Percentiles rank a stretch among this genome's conserved stretches.
Conservation (phyloP, 2,797 vertebrate species). For the Heliangelus exortis region DNA sequence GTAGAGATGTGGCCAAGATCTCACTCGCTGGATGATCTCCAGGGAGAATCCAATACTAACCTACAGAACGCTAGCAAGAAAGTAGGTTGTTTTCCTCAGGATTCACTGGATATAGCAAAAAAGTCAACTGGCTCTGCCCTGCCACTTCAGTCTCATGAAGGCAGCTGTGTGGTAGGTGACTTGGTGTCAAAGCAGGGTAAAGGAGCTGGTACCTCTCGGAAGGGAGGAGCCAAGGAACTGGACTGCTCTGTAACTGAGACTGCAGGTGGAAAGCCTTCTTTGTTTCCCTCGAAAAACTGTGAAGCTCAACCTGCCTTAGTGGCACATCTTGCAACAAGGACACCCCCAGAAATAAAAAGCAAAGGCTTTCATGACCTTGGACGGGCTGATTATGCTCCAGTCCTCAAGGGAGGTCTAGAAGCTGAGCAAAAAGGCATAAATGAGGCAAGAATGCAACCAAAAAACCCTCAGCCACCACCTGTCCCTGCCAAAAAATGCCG, state of each 20-base stretch:
- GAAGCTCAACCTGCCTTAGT: constrained; percentile 54
- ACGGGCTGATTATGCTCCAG: constrained; percentile 48
- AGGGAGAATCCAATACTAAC: constrained; percentile 75
- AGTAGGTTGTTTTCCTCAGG: constrained; percentile 53
- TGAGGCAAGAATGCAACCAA: constrained; percentile 82
- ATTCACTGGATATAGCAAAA: constrained; percentile 62
- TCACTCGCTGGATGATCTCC: constrained; percentile 91
- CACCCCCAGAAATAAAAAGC: constrained; percentile 64
- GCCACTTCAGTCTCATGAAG: neutral
- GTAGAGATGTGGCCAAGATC: constrained; percentile 85
- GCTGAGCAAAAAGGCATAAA: constrained; percentile 59
- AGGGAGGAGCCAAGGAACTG: constrained; percentile 50
- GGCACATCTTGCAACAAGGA: constrained; percentile 60
- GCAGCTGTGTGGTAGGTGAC: neutral
- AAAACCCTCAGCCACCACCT: constrained; percentile 92
- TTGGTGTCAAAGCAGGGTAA: constrained; percentile 69
- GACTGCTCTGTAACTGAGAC: constrained; percentile 1
- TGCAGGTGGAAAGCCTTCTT: neutral
- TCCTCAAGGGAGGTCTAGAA: constrained; percentile 70
- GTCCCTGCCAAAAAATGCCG: constrained; percentile 95
- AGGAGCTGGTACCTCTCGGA: constrained; percentile 61
- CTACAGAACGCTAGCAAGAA: constrained; percentile 26
- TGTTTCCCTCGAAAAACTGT: constrained; percentile 29
- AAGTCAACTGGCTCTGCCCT: constrained; percentile 2
- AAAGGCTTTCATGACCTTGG: constrained; percentile 65